These are phyloP conservation scores for Tragelaphus strepsiceros DNA, from an alignment of 2,113 vertebrate genomes.

Conservation along the genomic window DNA sequence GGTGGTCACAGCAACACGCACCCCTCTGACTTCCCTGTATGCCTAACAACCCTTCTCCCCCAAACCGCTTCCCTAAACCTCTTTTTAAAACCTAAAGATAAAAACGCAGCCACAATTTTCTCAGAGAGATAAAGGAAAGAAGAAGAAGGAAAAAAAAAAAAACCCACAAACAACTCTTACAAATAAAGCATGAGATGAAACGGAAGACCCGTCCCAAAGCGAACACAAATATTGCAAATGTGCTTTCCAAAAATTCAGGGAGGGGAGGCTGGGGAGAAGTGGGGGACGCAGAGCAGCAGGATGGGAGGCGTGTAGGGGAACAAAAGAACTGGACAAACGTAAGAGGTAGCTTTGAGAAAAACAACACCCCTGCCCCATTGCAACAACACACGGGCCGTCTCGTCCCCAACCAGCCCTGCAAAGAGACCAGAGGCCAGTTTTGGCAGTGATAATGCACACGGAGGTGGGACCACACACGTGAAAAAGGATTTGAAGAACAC, in stretches of 20 bases:
- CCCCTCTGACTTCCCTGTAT: slow-evolving; percentile 62
- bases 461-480: neutral
- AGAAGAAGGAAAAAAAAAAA: neutral
- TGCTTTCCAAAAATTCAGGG: slow-evolving; percentile 71
- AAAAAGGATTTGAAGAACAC: neutral
- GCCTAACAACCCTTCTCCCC: slow-evolving; percentile 65
- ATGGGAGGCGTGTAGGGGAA: slow-evolving; percentile 10
- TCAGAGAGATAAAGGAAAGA: slow-evolving; percentile 40
- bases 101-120: slow-evolving; percentile 63
- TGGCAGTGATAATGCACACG: slow-evolving; percentile 87
- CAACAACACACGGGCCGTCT: neutral
- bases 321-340: slow-evolving; percentile 78
- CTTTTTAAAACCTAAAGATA: slow-evolving; percentile 73
- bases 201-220: slow-evolving; percentile 80
- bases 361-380: slow-evolving; percentile 50
- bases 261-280: neutral
- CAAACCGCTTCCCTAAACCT: slow-evolving; percentile 63
- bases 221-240: slow-evolving; percentile 78
- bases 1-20: slow-evolving; percentile 70
- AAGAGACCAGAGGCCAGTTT: slow-evolving; percentile 86
- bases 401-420: slow-evolving; percentile 70
- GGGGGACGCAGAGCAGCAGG: neutral
- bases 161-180: slow-evolving; percentile 20
- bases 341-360: slow-evolving; percentile 97
- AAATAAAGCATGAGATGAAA: slow-evolving; percentile 86